Percentiles rank a stretch among this genome's conserved stretches.
Evolutionary conservation across 2,113 vertebrate genomes (phyloP).

Genomic region (Columba livia): DNA sequence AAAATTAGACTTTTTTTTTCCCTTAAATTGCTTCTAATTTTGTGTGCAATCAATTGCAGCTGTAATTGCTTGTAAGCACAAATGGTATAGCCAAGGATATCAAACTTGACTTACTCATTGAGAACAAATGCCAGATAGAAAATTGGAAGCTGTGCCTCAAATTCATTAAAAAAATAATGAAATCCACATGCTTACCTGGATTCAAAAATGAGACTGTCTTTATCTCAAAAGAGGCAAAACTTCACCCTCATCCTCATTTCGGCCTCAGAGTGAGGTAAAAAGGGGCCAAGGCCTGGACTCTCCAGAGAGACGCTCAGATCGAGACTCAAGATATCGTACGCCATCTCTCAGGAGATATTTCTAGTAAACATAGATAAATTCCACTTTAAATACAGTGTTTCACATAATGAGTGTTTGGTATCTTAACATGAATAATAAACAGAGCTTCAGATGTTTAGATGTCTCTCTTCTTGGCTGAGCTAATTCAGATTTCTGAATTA

Average conservation of each 20-base stretch:
- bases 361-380: not conserved
- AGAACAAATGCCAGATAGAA: not conserved
- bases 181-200: not conserved
- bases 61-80: not conserved
- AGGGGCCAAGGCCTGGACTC: not conserved
- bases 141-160: not conserved
- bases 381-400: not conserved
- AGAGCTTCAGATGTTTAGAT: not conserved
- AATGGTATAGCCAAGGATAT: not conserved
- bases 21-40: constrained; percentile 1
- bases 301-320: not conserved
- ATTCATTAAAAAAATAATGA: not conserved
- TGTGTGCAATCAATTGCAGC: not conserved
- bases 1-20: not conserved
- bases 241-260: not conserved
- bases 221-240: not conserved
- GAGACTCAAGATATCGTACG: not conserved
- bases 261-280: not conserved
- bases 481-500: not conserved
- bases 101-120: not conserved
- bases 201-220: not conserved
- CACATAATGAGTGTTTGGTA: not conserved
- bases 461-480: not conserved
- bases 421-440: not conserved
- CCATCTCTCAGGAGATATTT: not conserved